Conservation (phyloP, 2,113 vertebrate genomes). For the Meleagris gallopavo region DNA sequence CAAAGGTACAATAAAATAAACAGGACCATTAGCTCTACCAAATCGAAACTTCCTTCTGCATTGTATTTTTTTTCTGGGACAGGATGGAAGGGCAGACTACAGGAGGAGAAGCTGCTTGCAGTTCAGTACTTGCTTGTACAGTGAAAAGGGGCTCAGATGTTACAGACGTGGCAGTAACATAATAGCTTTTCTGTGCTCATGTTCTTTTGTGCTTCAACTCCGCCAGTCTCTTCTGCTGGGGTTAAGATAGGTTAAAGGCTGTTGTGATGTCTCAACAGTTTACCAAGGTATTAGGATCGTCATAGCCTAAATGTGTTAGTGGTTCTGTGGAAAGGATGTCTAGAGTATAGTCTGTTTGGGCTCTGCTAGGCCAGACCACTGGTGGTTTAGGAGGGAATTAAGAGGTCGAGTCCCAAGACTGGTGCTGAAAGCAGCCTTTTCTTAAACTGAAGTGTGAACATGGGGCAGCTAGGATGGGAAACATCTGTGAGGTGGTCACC, state of each 20-base stretch:
- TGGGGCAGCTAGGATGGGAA: neutral
- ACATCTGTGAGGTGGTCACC: neutral
- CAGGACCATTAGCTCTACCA: neutral
- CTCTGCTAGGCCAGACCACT: neutral
- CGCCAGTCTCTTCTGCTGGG: neutral
- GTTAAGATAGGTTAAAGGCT: neutral
- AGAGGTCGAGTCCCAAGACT: neutral
- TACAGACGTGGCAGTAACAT: rapidly evolving
- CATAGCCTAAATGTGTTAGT: neutral
- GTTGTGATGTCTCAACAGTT: neutral
- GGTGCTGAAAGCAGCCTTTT: neutral
- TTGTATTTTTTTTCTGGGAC: neutral
- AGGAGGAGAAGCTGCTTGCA: neutral
- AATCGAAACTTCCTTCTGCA: neutral
- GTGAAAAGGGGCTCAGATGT: neutral
- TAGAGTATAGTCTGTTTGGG: neutral
- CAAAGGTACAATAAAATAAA: neutral
- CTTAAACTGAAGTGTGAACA: neutral
- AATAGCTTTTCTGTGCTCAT: neutral
- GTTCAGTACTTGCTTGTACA: neutral
- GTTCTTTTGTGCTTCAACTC: neutral
- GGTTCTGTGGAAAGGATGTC: neutral
- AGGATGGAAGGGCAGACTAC: neutral
- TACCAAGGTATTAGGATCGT: neutral
- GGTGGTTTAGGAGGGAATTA: neutral